Conservation (phyloP, 2,797 vertebrate species). For the Silurus aristotelis region DNA sequence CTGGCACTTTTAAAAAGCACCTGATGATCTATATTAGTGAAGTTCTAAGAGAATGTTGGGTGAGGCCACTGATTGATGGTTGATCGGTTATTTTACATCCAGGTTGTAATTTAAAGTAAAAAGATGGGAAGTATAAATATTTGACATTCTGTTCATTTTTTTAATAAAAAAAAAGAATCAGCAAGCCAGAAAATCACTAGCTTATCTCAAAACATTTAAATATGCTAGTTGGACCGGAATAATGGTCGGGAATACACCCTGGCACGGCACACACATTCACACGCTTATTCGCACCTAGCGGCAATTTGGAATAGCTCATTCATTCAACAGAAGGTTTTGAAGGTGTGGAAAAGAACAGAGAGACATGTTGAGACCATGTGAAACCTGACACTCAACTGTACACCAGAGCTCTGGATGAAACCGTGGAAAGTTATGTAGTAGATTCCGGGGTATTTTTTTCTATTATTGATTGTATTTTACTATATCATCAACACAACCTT, state of each 20-base stretch:
- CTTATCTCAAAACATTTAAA: background rate
- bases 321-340: background rate
- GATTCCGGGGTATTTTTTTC: background rate
- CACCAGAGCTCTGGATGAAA: background rate
- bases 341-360: background rate
- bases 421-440: background rate
- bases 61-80: too few species aligned
- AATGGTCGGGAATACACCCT: background rate
- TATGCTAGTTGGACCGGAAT: background rate
- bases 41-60: too few species aligned
- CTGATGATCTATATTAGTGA: too few species aligned
- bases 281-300: background rate
- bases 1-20: too few species aligned
- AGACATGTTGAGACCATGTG: background rate
- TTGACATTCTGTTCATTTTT: too few species aligned
- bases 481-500: conserved; percentile 8
- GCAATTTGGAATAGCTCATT: conserved; percentile 5
- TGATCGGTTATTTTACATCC: too few species aligned
- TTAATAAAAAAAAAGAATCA: too few species aligned
- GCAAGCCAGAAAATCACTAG: too few species aligned
- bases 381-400: background rate
- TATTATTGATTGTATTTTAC: background rate
- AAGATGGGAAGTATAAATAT: too few species aligned
- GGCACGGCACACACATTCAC: conserved; percentile 5
- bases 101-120: too few species aligned